Evolutionary conservation across 2,888 invertebrate species (phyloP).

Genomic region (Labia minor): DNA sequence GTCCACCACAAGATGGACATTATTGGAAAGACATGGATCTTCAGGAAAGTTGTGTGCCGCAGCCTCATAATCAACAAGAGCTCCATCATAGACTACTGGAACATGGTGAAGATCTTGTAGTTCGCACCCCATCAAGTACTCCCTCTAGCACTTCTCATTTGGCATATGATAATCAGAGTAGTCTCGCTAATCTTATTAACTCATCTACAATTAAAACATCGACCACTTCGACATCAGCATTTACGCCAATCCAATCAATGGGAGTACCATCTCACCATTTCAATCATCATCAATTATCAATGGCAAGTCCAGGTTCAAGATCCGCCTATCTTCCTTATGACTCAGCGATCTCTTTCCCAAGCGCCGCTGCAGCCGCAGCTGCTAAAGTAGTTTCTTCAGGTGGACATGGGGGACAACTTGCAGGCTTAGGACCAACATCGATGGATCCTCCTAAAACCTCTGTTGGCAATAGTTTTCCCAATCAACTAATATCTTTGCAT

Average conservation of each 20-base stretch:
- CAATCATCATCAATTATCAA: constrained; percentile 38
- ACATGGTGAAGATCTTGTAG: constrained; percentile 24
- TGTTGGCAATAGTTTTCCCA: constrained; percentile 60
- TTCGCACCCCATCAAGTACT: background rate
- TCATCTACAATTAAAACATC: constrained; percentile 44
- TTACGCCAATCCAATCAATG: constrained; percentile 87
- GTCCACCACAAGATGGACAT: constrained; percentile 40
- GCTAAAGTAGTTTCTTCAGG: constrained; percentile 32
- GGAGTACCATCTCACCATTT: constrained; percentile 48
- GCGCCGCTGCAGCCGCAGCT: constrained; percentile 22
- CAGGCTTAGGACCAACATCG: constrained; percentile 37
- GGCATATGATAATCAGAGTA: background rate
- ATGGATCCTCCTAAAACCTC: constrained; percentile 48
- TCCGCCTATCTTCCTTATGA: constrained; percentile 74
- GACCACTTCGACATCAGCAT: constrained; percentile 77
- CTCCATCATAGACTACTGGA: constrained; percentile 22
- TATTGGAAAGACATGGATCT: constrained; percentile 29
- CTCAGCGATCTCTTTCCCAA: constrained; percentile 68
- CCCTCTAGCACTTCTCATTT: background rate
- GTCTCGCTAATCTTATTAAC: constrained; percentile 37
- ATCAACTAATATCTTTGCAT: constrained; percentile 87
- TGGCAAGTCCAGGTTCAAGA: constrained; percentile 24
- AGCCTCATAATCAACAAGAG: constrained; percentile 36
- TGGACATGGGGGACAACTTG: constrained; percentile 28
- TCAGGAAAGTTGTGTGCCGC: constrained; percentile 35